Evolutionary conservation across 2,888 invertebrate species (phyloP), one percentile per base, ranked within the genome.

Genomic region (Xestia sexstrigata): DNA sequence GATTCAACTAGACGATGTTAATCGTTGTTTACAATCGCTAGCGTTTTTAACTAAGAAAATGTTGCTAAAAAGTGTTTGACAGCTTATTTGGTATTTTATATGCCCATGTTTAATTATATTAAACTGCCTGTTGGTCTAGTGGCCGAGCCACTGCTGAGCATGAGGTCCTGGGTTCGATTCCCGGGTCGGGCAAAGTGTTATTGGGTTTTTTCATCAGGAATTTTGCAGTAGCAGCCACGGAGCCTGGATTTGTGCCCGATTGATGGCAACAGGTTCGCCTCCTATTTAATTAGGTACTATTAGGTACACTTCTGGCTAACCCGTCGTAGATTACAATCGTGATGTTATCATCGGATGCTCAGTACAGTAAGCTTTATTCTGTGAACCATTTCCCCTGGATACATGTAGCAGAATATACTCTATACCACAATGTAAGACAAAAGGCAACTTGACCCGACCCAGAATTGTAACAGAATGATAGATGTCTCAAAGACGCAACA

Each of bases 371-470:
- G 6, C 30, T 30, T 26, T 45, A 52, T 62, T 62, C 17, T 47
- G 20, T 26, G 35, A 63, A 15, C 39, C 8, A 23, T 47, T 66
- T 1, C n/a, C 9, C 17, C 47, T 17, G 11, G 26, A 42, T n/a
- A 15, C n/a, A 65, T 45, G 11, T 23, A 26, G n/a, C 74, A 15
- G 17, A 23, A 70, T 35, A 74, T 65, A 71, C 67, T 58, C 11
- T 45, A 30, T 23, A 80, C 42, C 49, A 52, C 23, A 23, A 35
- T 17, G 45, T 62, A 66, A 75, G 74, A 74, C 75, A 84, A 82
- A 49, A 80, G 62, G 9, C 62, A 73, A 68, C 76, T 80, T 81
- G 84, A 84, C 84, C 75, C 52, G 70, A 63, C 69, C 70, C 42
- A 70, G 68, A 75, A 78, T 75, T 58, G 66, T 30, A 63, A 81